phyloP scores from a whole-genome alignment of 2,888 invertebrate genomes.

The Trichopria drosophilae region DNA sequence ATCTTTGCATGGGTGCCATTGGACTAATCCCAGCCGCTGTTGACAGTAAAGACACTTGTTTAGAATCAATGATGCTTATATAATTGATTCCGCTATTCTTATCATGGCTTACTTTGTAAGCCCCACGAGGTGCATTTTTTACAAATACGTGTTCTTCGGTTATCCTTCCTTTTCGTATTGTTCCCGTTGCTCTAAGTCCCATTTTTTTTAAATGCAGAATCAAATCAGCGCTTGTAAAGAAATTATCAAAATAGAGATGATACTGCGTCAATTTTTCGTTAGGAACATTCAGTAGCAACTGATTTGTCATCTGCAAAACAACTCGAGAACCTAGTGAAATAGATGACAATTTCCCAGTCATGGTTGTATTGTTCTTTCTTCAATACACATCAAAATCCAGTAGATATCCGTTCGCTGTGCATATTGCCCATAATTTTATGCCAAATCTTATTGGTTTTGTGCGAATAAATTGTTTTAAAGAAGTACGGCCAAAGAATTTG shows the following conservation, averaged over 20 bases:
- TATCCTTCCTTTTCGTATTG: not conserved
- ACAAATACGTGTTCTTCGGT: conserved; percentile 6
- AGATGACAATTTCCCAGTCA: too few species aligned
- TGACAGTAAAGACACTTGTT: conserved; percentile 4
- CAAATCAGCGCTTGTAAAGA: not conserved
- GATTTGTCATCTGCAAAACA: not conserved
- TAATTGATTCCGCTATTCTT: conserved; percentile 21
- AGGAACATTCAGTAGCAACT: not conserved
- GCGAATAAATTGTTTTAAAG: not conserved
- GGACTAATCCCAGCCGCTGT: conserved; percentile 18
- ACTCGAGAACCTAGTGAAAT: conserved; percentile 6
- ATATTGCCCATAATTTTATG: conserved; percentile 5
- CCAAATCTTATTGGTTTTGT: too few species aligned
- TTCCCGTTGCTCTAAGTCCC: not conserved
- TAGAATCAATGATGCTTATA: conserved; percentile 11
- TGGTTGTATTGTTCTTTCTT: not conserved
- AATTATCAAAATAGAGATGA: conserved; percentile 6
- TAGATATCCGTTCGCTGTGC: too few species aligned
- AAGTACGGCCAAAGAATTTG: not conserved
- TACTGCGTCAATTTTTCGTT: not conserved
- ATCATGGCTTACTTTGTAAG: conserved; percentile 18
- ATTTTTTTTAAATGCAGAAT: conserved; percentile 1
- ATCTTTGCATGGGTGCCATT: conserved; percentile 11
- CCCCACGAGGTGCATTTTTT: conserved; percentile 16
- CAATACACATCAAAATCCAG: conserved; percentile 15